Evolutionary conservation across 2,888 invertebrate species (phyloP).

Genomic region (Dasysyrphus tricinctus): DNA sequence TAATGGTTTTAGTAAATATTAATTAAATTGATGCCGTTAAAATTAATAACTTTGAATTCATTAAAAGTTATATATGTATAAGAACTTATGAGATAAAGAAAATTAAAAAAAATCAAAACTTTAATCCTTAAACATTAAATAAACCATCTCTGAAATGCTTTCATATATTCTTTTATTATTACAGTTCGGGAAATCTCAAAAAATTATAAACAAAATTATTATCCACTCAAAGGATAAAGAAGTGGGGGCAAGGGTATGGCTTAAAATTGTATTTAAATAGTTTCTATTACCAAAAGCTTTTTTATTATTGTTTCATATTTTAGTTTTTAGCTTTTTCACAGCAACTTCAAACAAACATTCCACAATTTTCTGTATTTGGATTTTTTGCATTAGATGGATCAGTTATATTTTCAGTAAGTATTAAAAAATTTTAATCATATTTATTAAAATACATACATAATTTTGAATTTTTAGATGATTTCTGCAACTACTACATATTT

Average conservation of each 20-base stretch:
- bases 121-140: too few relatives aligned
- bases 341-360: constrained; percentile 48
- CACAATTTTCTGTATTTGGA: constrained; percentile 41
- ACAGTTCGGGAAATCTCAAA: constrained; percentile 36
- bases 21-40: too few relatives aligned
- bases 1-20: too few relatives aligned
- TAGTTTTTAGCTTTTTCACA: constrained; percentile 63
- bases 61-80: too few relatives aligned
- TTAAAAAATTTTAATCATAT: neutral
- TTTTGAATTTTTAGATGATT: constrained; percentile 44
- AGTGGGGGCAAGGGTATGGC: constrained; percentile 32
- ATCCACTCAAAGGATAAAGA: constrained; percentile 36
- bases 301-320: neutral
- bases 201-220: constrained; percentile 48
- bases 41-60: too few relatives aligned
- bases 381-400: constrained; percentile 62
- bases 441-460: neutral
- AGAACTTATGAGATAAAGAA: too few relatives aligned
- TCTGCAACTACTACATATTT: constrained; percentile 60
- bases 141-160: neutral
- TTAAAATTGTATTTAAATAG: neutral
- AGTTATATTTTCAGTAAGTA: constrained; percentile 64
- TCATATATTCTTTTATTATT: neutral
- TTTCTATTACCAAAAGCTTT: neutral
- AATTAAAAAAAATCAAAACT: too few relatives aligned